phyloP scores from a whole-genome alignment of 2,113 vertebrate species.

The Pao palembangensis region DNA sequence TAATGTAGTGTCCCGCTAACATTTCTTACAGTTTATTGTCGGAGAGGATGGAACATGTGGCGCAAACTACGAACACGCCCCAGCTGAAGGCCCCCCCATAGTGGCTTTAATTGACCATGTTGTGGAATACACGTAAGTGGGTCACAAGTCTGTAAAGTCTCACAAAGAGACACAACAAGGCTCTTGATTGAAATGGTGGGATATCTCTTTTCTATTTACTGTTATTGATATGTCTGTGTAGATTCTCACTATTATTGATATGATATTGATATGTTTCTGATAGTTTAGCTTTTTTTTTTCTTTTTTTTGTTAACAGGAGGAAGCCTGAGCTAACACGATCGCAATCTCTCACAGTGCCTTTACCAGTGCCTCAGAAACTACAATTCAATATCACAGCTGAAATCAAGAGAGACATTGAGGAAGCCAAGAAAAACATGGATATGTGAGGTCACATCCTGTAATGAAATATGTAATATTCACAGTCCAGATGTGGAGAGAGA shows the following conservation, averaged over 20 bases:
- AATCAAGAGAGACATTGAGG: conserved; percentile 86
- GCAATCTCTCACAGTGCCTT: conserved; percentile 69
- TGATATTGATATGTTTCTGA: too few species aligned
- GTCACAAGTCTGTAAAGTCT: neutral
- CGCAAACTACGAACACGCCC: conserved; percentile 88
- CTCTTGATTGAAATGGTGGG: neutral
- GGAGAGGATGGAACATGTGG: conserved; percentile 92
- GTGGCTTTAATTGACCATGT: conserved; percentile 88
- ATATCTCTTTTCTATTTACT: neutral
- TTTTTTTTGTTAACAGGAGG: conserved; percentile 75
- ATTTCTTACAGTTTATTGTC: conserved; percentile 82
- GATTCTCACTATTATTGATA: too few species aligned
- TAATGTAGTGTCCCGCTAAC: neutral
- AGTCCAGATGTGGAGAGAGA: too few species aligned
- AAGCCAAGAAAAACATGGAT: conserved; percentile 87
- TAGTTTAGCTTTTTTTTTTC: too few species aligned
- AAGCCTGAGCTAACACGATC: conserved; percentile 69
- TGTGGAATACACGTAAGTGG: conserved; percentile 88
- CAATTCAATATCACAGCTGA: conserved; percentile 91
- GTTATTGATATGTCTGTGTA: neutral
- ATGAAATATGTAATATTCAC: neutral
- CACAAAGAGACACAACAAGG: neutral
- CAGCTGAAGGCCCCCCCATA: conserved; percentile 90
- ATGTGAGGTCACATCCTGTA: conserved; percentile 72
- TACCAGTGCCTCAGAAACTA: conserved; percentile 85